A percentile compares a stretch with the other conserved stretches of the same genome.
Conservation (phyloP, 2,113 vertebrate genomes). For the Trachemys scripta region DNA sequence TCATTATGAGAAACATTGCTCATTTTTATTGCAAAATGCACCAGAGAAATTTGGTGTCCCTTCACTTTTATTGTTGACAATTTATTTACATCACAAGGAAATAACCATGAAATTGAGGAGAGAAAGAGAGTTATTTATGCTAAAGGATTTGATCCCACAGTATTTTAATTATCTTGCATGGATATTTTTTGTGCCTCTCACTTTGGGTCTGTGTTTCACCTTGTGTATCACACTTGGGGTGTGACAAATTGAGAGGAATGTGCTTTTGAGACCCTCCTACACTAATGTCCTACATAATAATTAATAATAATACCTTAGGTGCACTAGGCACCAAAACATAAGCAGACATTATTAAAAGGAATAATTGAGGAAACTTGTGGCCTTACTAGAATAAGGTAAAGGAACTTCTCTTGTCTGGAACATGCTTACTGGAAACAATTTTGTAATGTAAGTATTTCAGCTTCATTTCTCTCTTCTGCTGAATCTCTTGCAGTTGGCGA, state of each 20-base stretch:
- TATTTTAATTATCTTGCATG: neutral
- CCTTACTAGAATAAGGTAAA: neutral
- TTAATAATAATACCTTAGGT: neutral
- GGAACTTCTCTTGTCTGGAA: neutral
- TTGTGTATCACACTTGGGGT: neutral
- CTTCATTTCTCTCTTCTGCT: neutral
- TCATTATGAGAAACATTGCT: neutral
- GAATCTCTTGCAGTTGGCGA: conserved; percentile 44
- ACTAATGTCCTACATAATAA: neutral
- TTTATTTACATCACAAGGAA: neutral
- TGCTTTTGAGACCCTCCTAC: neutral
- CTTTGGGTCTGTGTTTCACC: neutral
- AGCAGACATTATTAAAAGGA: neutral
- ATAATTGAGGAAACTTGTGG: neutral
- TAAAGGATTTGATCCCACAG: neutral
- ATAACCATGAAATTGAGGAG: neutral
- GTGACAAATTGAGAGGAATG: accelerated
- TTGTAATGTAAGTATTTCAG: neutral
- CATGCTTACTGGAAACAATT: neutral
- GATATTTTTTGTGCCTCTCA: neutral
- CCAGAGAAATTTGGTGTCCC: neutral
- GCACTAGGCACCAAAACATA: neutral
- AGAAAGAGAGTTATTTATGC: neutral
- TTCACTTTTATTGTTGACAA: neutral
- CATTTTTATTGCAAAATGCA: neutral